Base-by-base conservation (phyloP, 2,113 vertebrate genomes). In the Cryptomyrus ogoouensis region DNA sequence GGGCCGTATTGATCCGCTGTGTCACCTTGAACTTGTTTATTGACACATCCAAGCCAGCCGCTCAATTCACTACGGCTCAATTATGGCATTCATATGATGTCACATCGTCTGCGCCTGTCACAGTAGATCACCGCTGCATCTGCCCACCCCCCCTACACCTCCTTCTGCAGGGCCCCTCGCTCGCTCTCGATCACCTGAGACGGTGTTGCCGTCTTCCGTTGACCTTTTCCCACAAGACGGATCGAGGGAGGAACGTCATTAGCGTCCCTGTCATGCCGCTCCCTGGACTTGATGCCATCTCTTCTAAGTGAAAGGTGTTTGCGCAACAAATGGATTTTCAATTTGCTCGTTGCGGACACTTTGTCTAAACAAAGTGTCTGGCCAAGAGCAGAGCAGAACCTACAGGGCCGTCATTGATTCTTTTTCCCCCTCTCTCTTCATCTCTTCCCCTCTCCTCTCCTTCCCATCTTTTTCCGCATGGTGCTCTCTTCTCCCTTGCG, bases 11-110 rank as follows among this genome's bases (percentile, higher is more conserved):
- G 98, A 99, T 99, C 98, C 95, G 91, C 95, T 93, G 93, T 97
- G 98, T 99, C 98, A 99, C 98, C 98, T 99, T 99, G 98, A 99
- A 98, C 98, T 98, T 98, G 96, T 95, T 98, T 99, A 99, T 99
- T 98, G 98, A 99, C 98, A 98, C 97, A 97, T 98, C 97, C 98
- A 97, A 97, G 96, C 96, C 95, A 95, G 94, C 96, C 92, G 94
- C 95, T 97, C 98, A 95, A 98, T 98, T 98, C 98, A 98, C 97
- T 94, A 97, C 96, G 96, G 97, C 97, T 98, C 97, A 98, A 99
- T 99, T 98, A 98, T 98, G 97, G 97, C 97, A 97, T 98, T 98
- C 97, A 98, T 97, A 98, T 99, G 97, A 98, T 99, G 98, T 98
- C 97, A 98, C 97, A 94, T 94, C 90, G 86, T 94, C 90, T 92